phyloP scores from a whole-genome alignment of 1,140 invertebrate species.

The Cardiocondyla obscurior region DNA sequence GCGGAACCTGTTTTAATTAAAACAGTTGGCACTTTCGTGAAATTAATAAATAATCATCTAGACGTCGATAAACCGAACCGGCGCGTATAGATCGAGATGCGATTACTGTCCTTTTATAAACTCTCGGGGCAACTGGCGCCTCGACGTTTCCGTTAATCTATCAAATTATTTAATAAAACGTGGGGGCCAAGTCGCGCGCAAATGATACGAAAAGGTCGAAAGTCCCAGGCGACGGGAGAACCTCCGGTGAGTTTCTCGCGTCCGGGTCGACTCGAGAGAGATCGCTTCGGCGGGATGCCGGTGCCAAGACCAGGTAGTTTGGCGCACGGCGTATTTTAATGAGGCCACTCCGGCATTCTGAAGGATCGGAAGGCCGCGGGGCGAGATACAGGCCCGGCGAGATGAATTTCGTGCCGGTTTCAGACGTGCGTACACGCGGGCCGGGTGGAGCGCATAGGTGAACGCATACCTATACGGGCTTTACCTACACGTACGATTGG shows the following conservation, averaged over 20 bases:
- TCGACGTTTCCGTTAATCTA: no score
- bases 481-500: slow-evolving; percentile 29
- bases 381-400: neutral
- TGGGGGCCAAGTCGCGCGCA: no score
- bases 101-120: no score
- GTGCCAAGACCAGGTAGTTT: neutral
- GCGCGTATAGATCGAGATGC: neutral
- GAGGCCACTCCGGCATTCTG: slow-evolving; percentile 18
- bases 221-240: neutral
- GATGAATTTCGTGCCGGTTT: slow-evolving; percentile 40
- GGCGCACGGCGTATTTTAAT: slow-evolving; percentile 26
- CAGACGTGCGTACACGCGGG: slow-evolving; percentile 5
- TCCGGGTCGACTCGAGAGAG: neutral
- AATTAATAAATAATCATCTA: neutral
- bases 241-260: neutral
- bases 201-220: no score
- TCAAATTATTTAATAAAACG: no score
- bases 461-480: neutral
- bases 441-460: slow-evolving; percentile 22
- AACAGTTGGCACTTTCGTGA: neutral
- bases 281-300: neutral
- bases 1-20: slow-evolving; percentile 16
- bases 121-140: no score
- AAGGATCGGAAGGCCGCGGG: slow-evolving; percentile 23
- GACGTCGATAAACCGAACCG: neutral